Evolutionary conservation across 1,140 invertebrate genomes (phyloP), one percentile per base, ranked within the genome.

Genomic region (Ips typographus): DNA sequence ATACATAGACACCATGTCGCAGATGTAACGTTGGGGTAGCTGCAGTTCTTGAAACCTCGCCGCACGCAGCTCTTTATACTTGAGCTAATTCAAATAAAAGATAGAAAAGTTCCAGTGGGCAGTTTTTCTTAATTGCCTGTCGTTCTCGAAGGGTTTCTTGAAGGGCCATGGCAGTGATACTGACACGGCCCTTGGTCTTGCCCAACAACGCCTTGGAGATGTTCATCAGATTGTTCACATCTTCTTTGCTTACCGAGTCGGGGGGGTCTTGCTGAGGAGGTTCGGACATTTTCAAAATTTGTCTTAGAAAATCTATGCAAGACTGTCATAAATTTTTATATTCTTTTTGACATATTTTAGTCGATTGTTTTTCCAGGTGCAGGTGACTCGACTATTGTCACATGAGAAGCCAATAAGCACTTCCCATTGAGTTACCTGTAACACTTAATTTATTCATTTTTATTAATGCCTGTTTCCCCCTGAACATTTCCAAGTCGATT

Each of bases 1-100:
- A 72, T 85, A 82, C 36, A 82, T 79, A n/a, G 86, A 85, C 42
- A 83, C 85, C 65, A 86, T 83, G 72, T 90, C 89, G 49, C 90
- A 79, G 7, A 91, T 77, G 75, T 87, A 87, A 66, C 84, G 83
- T 72, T 89, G 86, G 37, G 84, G 84, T 4, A 83, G 79, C 74
- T 83, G 85, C 6, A 89, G 68, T 39, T 75, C 77, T 61, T 77
- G 78, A 71, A 83, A 76, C 68, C 88, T 80, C 40, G 76, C 75
- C 51, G 40, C 42, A 40, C 79, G 70, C 38, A 64, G 42, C 56
- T 79, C 79, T 73, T 76, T 79, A 36, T 56, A 69, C 73, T 74
- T 79, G 37, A 52, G 52, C 77, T 79, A 53, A 65, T 72, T 7
- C 39, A 3, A 5, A 40, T 2, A 41, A 5, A 2, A 4, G 5